Evolutionary conservation across 2,888 invertebrate genomes (phyloP).

Genomic region (Nephrotoma flavescens): DNA sequence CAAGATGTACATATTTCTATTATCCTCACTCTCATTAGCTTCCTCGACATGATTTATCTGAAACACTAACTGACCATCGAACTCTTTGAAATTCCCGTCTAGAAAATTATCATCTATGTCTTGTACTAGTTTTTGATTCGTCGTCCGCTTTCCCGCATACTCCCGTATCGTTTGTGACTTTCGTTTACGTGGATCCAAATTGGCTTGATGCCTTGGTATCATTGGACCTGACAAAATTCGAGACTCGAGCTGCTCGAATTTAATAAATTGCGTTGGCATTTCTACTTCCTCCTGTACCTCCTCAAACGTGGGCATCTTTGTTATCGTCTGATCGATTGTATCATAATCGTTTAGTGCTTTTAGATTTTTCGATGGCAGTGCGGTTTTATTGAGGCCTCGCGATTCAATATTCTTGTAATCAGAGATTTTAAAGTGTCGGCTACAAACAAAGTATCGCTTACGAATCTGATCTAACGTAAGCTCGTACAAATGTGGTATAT

Average conservation of each 20-base stretch:
- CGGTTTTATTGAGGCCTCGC: constrained; percentile 17
- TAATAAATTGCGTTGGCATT: not conserved
- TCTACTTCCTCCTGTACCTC: not conserved
- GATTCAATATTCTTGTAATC: constrained; percentile 19
- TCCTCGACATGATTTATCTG: not conserved
- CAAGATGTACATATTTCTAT: not conserved
- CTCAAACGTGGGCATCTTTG: not conserved
- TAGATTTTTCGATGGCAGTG: constrained; percentile 18
- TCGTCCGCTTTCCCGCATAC: not conserved
- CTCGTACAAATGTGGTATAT: constrained; percentile 9
- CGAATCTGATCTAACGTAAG: constrained; percentile 11
- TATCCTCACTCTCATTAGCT: not conserved
- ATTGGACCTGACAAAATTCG: not conserved
- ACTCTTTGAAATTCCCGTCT: not conserved
- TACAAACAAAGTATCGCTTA: constrained; percentile 16
- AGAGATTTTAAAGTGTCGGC: constrained; percentile 18
- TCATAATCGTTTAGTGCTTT: constrained; percentile 10
- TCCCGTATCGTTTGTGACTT: not conserved
- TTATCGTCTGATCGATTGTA: not conserved
- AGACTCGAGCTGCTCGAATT: not conserved
- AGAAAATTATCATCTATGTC: not conserved
- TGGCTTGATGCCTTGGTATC: not conserved
- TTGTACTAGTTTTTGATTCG: not conserved
- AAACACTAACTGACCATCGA: not conserved
- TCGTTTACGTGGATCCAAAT: not conserved